Conservation (phyloP, 2,113 vertebrate genomes). For the Scartelaos histophorus region DNA sequence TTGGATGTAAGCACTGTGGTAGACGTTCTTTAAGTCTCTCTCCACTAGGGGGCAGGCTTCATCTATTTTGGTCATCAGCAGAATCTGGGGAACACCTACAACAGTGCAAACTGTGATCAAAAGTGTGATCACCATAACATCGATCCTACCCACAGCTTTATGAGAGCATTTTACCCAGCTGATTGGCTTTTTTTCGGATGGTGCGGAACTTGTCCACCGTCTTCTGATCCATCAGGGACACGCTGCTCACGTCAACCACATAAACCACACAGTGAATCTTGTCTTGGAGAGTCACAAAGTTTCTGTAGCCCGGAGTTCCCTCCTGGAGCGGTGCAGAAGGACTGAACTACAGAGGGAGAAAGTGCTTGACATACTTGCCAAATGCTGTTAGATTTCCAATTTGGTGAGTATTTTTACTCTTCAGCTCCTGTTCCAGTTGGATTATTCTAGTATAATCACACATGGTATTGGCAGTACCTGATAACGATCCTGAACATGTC, state of each 20-base stretch:
- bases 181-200: constrained; percentile 67
- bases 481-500: constrained; percentile 68
- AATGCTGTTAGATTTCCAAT: no score
- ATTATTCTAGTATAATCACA: no score
- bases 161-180: constrained; percentile 36
- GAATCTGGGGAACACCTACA: constrained; percentile 69
- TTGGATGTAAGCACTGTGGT: constrained; percentile 62
- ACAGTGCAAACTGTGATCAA: background rate
- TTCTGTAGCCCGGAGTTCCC: constrained; percentile 27
- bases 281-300: constrained; percentile 35
- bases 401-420: no score
- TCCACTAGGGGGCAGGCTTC: constrained; percentile 66
- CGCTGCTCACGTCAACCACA: constrained; percentile 58
- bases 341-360: constrained; percentile 31
- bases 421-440: no score
- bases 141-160: background rate
- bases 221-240: constrained; percentile 54
- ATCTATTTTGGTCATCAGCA: constrained; percentile 75
- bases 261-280: constrained; percentile 54
- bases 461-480: no score
- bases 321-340: constrained; percentile 9
- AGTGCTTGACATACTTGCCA: no score
- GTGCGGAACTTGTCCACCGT: constrained; percentile 66
- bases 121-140: background rate
- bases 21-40: constrained; percentile 61